These are phyloP conservation scores for Lytechinus pictus DNA, from an alignment of 35 echinoderm and acorn worm genomes.

Conservation along the genomic window DNA sequence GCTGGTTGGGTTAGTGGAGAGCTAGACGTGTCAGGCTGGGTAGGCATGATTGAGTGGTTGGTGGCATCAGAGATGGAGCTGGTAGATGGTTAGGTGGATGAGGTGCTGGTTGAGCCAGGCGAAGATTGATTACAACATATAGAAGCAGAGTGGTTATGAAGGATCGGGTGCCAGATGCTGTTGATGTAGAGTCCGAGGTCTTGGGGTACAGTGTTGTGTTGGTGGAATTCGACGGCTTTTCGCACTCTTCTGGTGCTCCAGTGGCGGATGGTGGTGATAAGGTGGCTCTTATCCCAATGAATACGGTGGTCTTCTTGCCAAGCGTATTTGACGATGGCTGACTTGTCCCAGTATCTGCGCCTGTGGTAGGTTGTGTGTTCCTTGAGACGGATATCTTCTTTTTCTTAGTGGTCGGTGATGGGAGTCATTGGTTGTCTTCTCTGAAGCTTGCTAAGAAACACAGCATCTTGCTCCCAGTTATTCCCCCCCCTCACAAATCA, in stretches of 20 bases:
- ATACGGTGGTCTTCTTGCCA: constrained; percentile 40
- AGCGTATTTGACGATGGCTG: not conserved
- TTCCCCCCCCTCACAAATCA: too few relatives aligned
- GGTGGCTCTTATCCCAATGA: not conserved
- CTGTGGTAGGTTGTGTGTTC: not conserved
- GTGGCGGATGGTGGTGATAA: not conserved
- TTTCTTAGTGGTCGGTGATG: too few relatives aligned
- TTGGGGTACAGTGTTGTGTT: constrained; percentile 27
- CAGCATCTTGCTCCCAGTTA: too few relatives aligned
- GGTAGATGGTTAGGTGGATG: too few relatives aligned
- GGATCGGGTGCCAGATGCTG: not conserved
- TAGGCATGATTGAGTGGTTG: not conserved
- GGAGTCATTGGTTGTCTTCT: too few relatives aligned
- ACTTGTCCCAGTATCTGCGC: not conserved
- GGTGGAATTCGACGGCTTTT: constrained; percentile 14
- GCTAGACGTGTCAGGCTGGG: not conserved
- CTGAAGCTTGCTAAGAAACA: too few relatives aligned
- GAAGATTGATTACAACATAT: too few relatives aligned
- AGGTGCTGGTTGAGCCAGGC: too few relatives aligned
- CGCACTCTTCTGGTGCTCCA: constrained; percentile 29
- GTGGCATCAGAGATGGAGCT: not conserved
- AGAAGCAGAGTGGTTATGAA: not conserved
- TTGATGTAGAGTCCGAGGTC: not conserved
- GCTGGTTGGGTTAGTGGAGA: not conserved
- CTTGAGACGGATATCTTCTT: not conserved